These are phyloP conservation scores for Sitta carolinensis DNA, from an alignment of 2,797 vertebrate species.

Conservation along the genomic window DNA sequence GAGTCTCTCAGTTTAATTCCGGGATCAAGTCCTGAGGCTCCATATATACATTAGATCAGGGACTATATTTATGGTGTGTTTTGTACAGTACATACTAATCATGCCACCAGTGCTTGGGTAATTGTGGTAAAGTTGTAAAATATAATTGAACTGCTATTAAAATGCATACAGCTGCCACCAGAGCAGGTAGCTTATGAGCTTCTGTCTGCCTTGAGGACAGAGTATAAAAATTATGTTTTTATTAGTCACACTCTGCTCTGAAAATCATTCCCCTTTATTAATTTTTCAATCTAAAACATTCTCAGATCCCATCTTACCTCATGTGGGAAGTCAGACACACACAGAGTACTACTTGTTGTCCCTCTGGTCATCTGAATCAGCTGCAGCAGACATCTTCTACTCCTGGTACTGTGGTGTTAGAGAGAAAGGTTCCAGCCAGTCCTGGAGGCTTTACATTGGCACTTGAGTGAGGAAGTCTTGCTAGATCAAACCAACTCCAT, in stretches of 20 bases:
- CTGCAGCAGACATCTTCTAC: not conserved
- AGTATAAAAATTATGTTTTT: not conserved
- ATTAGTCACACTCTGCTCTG: not conserved
- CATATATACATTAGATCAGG: not conserved
- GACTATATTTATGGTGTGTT: not conserved
- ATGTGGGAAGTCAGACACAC: not conserved
- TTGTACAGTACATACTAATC: not conserved
- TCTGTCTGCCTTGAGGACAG: not conserved
- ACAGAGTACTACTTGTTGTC: not conserved
- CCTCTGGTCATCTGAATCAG: not conserved
- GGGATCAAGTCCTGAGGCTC: not conserved
- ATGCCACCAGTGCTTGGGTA: not conserved
- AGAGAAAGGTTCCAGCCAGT: accelerated
- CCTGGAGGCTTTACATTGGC: accelerated
- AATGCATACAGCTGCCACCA: not conserved
- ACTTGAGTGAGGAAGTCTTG: not conserved
- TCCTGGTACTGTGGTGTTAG: accelerated
- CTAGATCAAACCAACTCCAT: not conserved
- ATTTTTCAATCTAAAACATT: not conserved
- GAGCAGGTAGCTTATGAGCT: not conserved
- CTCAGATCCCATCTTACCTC: not conserved
- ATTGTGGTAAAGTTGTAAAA: not conserved
- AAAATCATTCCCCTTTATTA: not conserved
- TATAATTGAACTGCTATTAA: not conserved
- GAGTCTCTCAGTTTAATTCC: not conserved